Percentiles rank a stretch among this genome's conserved stretches.
Evolutionary conservation across 1,140 invertebrate genomes (phyloP).

Genomic region (Polypedilum vanderplanki): DNA sequence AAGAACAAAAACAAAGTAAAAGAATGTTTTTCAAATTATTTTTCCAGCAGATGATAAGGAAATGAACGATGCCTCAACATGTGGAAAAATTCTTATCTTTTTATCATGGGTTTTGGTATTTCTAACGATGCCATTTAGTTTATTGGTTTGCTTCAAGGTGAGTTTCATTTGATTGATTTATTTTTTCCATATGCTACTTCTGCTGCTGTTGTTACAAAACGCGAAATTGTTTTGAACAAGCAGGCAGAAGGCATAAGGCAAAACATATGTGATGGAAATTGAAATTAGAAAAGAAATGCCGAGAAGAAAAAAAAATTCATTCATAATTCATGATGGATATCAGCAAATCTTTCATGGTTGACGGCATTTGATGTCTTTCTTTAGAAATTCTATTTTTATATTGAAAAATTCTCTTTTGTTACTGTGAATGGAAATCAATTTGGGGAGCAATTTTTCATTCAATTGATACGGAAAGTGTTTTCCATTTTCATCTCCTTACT

Average conservation of each 20-base stretch:
- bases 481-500: too few species aligned
- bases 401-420: too few species aligned
- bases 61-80: slow-evolving; percentile 70
- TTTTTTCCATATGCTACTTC: neutral
- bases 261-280: neutral
- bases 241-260: neutral
- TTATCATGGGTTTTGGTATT: slow-evolving; percentile 81
- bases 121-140: slow-evolving; percentile 87
- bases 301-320: neutral
- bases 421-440: too few species aligned
- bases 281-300: neutral
- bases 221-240: neutral
- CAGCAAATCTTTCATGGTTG: too few species aligned
- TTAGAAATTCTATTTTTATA: too few species aligned
- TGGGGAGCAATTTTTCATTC: too few species aligned
- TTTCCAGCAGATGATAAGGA: slow-evolving; percentile 55
- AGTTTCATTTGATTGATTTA: slow-evolving; percentile 37
- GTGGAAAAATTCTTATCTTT: slow-evolving; percentile 77
- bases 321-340: slow-evolving; percentile 2
- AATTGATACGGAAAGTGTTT: too few species aligned
- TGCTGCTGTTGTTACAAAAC: neutral
- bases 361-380: too few species aligned
- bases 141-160: slow-evolving; percentile 94
- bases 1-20: neutral
- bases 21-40: slow-evolving; percentile 29